A percentile compares a stretch with the other conserved stretches of the same genome.
Evolutionary conservation across 2,888 invertebrate genomes (phyloP).

Genomic region (Lasioglossum zephyrum): DNA sequence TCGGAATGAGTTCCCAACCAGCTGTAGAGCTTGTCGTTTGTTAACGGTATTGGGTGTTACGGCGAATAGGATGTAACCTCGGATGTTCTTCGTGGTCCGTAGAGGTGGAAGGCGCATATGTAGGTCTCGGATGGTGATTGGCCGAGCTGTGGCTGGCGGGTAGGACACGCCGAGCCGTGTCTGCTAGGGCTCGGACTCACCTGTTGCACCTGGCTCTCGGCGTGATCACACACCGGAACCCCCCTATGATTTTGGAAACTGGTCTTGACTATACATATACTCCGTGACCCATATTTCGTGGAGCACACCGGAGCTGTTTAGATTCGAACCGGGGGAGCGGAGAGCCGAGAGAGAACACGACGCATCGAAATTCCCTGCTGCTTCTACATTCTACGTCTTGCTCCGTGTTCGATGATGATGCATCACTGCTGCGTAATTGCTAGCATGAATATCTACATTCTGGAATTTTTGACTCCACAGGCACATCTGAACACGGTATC

Average conservation of each 20-base stretch:
- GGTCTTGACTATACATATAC: conserved; percentile 39
- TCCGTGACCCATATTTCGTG: conserved; percentile 53
- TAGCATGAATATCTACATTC: not conserved
- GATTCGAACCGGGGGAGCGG: conserved; percentile 6
- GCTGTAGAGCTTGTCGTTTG: conserved; percentile 35
- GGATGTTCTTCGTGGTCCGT: conserved; percentile 70
- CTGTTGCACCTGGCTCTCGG: conserved; percentile 74
- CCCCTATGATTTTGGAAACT: conserved; percentile 67
- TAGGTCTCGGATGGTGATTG: conserved; percentile 82
- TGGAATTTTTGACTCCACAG: not conserved
- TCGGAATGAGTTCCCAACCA: conserved; percentile 58
- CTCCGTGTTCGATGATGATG: not conserved
- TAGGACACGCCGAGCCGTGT: conserved; percentile 68
- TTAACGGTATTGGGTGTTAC: conserved; percentile 81
- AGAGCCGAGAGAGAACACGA: not conserved
- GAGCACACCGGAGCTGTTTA: conserved; percentile 19
- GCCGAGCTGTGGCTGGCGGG: conserved; percentile 68
- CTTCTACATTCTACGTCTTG: not conserved
- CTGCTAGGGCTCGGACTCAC: conserved; percentile 70
- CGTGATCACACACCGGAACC: conserved; percentile 68
- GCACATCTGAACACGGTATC: not conserved
- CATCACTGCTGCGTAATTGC: not conserved
- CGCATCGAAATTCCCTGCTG: conserved; percentile 22
- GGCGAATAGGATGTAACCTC: conserved; percentile 67
- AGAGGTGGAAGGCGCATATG: conserved; percentile 78